Evolutionary conservation across 2,113 vertebrate species (phyloP), one percentile per base, ranked within the genome.

Genomic region (Chamaea fasciata): DNA sequence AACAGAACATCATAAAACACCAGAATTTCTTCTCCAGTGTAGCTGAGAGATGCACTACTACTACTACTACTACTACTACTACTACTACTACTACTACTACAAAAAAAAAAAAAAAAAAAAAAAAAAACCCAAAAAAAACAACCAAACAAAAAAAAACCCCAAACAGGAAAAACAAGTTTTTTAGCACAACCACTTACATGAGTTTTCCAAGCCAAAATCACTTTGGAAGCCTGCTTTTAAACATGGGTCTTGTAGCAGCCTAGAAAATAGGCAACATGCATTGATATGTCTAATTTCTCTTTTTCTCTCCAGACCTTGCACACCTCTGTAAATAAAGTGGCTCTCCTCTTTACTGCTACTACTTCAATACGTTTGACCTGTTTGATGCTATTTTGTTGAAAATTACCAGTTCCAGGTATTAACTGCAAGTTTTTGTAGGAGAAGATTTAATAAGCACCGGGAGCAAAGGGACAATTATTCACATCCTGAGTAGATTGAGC

Each of bases 1-100:
- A 20, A 57, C 13, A 52, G 55, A 67, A 41, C 0, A 0, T 9
- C 6, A 11, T 10, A 17, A 4, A 57, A 19, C 20, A 59, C 17
- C 53, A 70, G 20, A 20, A 8, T 76, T 86, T 68, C 17, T 71
- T 63, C 44, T 63, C 59, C 74, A 63, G 16, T 24, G 7, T 10
- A 52, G 24, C 30, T 56, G 56, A 39, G 27, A 83, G 14, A 56
- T 46, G 4, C 4, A 27, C 19, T 39, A 23, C 60, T 35, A 26
- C 18, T n/a, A n/a, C n/a, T n/a, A n/a, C n/a, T n/a, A n/a, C n/a
- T n/a, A n/a, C n/a, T n/a, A n/a, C n/a, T n/a, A n/a, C n/a, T n/a
- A n/a, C n/a, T n/a, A n/a, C n/a, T n/a, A n/a, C n/a, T n/a, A n/a
- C n/a, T n/a, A n/a, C n/a, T n/a, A n/a, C n/a, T n/a, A n/a, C n/a